Evolutionary conservation across 1,140 invertebrate genomes (phyloP).

Genomic region (Drosophila miranda): DNA sequence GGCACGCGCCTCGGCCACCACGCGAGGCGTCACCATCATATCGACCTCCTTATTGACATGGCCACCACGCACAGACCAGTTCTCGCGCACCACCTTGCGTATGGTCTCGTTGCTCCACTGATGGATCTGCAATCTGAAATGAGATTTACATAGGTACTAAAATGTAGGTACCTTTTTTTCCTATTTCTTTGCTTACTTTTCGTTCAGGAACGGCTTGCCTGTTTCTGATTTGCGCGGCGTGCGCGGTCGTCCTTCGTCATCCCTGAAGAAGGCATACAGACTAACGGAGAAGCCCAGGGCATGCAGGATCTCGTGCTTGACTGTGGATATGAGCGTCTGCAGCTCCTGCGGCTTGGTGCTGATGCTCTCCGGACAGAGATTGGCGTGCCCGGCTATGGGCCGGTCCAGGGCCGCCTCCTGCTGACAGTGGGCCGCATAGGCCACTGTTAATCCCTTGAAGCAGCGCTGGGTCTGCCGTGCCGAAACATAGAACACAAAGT

Average conservation of each 20-base stretch:
- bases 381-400: constrained; percentile 99
- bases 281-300: constrained; percentile 98
- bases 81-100: constrained; percentile 88
- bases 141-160: not conserved
- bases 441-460: constrained; percentile 93
- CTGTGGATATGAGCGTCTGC: constrained; percentile 96
- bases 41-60: constrained; percentile 89
- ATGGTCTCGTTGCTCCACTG: constrained; percentile 97
- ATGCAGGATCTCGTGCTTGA: constrained; percentile 99
- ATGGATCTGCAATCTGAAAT: constrained; percentile 90
- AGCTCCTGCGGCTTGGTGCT: constrained; percentile 96
- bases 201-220: constrained; percentile 93
- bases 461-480: constrained; percentile 96
- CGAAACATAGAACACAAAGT: constrained; percentile 99
- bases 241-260: constrained; percentile 92
- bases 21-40: constrained; percentile 96
- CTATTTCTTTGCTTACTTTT: constrained; percentile 86
- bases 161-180: fast-evolving
- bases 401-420: constrained; percentile 96
- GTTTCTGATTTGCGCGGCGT: constrained; percentile 91
- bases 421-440: constrained; percentile 99
- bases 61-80: constrained; percentile 94
- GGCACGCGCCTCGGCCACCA: constrained; percentile 91
- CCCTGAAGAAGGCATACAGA: constrained; percentile 93
- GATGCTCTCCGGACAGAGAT: constrained; percentile 97